Base-by-base conservation (phyloP, 2,888 invertebrate species). In the Thecocarcelia acutangulata region DNA sequence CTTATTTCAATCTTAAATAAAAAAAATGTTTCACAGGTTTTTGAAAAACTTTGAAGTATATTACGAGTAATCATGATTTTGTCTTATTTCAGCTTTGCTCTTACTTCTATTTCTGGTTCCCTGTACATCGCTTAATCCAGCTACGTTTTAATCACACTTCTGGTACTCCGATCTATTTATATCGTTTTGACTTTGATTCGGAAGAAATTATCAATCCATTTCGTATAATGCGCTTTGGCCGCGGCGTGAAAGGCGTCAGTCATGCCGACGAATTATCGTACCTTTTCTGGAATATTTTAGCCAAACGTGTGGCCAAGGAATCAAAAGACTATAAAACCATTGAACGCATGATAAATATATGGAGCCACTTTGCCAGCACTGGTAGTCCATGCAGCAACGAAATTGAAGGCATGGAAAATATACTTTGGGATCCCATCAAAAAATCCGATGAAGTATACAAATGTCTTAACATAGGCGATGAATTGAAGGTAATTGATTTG, bases 121-220 rank as follows among this genome's bases (percentile, higher is more conserved):
- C 90, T 48, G 72, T 89, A 50, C 87, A 86, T 59, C 86, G 90
- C 1, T 84, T 88, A 2, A 64, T 90, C 2, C 87, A 87, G 2
- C 86, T 88, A 5, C 88, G 91, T 0, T 85, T 87, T 11, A 85
- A 86, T 4, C 76, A 88, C 56, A 88, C 87, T 0, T 87, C 88
- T 0, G 87, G 84, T 4, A 87, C 88, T 0, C 88, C 89, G 0
- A 87, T 89, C 0, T 91, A 86, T 79, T 82, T 91, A 2, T 90
- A 90, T 80, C 87, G 90, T 21, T 91, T 87, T 59, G 90, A 89
- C 56, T 89, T 90, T 52, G 91, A 91, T 78, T 90, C 91, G 3
- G 87, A 89, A 44, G 86, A 88, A 15, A 77, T 90, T 2, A 85
- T 88, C 19, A 87, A 85, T 81, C 89, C 88, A 0, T 88, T 87